These are phyloP conservation scores for Dicrostonyx torquatus DNA, from an alignment of 2,797 vertebrate genomes.

Conservation along the genomic window DNA sequence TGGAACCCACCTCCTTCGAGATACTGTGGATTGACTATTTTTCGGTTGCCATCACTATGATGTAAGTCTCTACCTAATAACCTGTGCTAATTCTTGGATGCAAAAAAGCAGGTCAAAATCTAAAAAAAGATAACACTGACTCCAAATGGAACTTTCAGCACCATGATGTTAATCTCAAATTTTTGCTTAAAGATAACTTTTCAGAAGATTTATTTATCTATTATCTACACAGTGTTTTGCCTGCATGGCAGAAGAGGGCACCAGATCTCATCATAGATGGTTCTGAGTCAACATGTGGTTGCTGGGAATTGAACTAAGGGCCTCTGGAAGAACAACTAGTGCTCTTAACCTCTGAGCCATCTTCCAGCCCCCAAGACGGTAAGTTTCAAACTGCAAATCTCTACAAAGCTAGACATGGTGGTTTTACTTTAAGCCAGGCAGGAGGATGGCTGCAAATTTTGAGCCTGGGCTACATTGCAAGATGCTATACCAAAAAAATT, in stretches of 20 bases:
- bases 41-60: neutral
- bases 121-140: neutral
- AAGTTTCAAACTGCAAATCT: neutral
- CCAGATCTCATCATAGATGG: neutral
- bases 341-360: neutral
- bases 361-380: neutral
- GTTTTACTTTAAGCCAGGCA: neutral
- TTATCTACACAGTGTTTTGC: neutral
- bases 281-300: neutral
- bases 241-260: neutral
- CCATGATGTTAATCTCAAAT: neutral
- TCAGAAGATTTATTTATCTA: neutral
- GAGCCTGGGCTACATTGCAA: neutral
- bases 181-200: conserved; percentile 14
- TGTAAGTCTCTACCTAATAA: neutral
- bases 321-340: neutral
- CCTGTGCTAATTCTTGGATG: neutral
- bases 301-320: neutral
- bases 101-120: neutral
- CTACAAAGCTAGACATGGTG: neutral
- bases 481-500: neutral
- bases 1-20: neutral
- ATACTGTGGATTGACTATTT: neutral
- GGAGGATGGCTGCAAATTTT: neutral
- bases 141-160: neutral